Conservation (phyloP, 1,140 invertebrate species). For the Centruroides vittatus region DNA sequence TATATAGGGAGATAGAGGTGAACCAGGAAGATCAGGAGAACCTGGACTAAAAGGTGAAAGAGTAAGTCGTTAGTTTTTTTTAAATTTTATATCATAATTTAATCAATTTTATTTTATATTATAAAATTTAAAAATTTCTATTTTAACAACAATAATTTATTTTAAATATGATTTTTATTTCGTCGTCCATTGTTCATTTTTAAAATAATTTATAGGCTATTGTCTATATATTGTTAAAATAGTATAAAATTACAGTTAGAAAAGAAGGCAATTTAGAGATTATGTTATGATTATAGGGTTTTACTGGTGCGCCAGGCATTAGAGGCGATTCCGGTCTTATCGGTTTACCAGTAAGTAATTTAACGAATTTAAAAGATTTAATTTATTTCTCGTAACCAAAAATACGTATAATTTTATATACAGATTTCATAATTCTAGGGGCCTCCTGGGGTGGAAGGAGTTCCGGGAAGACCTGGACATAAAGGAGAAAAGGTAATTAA, state of each 20-base stretch:
- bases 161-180: too few relatives aligned
- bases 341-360: constrained; percentile 11
- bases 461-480: constrained; percentile 1
- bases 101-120: too few relatives aligned
- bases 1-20: constrained; percentile 11
- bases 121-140: too few relatives aligned
- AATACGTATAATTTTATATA: neutral
- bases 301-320: constrained; percentile 11
- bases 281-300: constrained; percentile 3
- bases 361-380: too few relatives aligned
- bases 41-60: constrained; percentile 11
- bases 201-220: too few relatives aligned
- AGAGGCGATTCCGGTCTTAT: constrained; percentile 12
- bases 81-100: too few relatives aligned
- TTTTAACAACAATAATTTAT: too few relatives aligned
- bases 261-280: neutral
- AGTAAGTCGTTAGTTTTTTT: neutral
- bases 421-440: constrained; percentile 1
- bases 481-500: constrained; percentile 11
- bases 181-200: too few relatives aligned
- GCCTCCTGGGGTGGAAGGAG: constrained; percentile 7
- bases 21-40: constrained; percentile 2
- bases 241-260: too few relatives aligned
- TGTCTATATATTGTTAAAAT: too few relatives aligned
- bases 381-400: neutral